phyloP scores from a whole-genome alignment of 1,140 invertebrate genomes.

The Drosophila burlai region DNA sequence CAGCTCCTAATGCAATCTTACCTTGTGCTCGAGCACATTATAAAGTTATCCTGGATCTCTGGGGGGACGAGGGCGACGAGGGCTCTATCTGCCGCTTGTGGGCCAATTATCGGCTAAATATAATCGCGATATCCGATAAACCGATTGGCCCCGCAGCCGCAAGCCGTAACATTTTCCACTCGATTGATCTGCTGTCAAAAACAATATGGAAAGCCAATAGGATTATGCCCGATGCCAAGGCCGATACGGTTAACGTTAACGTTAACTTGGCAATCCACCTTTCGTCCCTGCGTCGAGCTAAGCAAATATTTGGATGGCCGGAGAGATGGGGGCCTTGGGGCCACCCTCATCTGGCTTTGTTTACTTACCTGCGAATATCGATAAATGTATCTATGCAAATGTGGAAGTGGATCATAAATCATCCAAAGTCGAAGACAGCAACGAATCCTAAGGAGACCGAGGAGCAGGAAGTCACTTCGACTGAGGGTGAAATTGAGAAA shows the following conservation, averaged over 20 bases:
- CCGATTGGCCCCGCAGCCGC: conserved; percentile 28
- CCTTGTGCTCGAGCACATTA: conserved; percentile 55
- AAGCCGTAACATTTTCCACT: conserved; percentile 41
- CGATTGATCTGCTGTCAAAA: conserved; percentile 51
- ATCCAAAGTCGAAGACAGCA: conserved; percentile 10
- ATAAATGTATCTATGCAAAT: conserved; percentile 54
- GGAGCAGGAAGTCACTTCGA: neutral
- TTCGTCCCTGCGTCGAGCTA: neutral
- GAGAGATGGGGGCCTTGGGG: conserved; percentile 10
- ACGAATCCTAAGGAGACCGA: neutral
- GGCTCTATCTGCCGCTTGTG: conserved; percentile 17
- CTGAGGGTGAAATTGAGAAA: conserved; percentile 27
- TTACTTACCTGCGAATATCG: conserved; percentile 43
- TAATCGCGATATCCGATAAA: conserved; percentile 49
- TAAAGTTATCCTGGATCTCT: conserved; percentile 49
- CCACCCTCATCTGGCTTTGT: conserved; percentile 16
- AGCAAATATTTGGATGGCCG: conserved; percentile 26
- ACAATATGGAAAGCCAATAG: conserved; percentile 41
- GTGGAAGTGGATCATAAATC: conserved; percentile 43
- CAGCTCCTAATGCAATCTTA: conserved; percentile 58
- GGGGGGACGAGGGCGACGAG: too few relatives aligned
- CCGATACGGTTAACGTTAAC: conserved; percentile 25
- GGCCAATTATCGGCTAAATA: conserved; percentile 50
- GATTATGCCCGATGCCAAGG: conserved; percentile 26
- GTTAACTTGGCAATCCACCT: conserved; percentile 1